A percentile compares a stretch with the other conserved stretches of the same genome.
Evolutionary conservation across 2,797 vertebrate species (phyloP).

Genomic region (Fringilla coelebs): DNA sequence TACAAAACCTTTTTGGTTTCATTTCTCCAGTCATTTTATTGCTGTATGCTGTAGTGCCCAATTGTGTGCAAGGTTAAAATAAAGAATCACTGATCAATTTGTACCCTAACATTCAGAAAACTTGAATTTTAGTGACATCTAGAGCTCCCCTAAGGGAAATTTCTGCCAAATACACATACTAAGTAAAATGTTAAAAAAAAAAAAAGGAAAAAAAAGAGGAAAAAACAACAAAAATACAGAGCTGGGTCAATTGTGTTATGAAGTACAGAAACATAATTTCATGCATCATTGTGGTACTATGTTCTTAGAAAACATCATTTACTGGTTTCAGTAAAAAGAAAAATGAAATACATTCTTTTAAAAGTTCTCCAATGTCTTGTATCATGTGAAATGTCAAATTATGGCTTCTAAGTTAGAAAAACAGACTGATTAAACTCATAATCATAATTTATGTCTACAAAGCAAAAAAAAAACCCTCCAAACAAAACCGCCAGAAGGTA

Average conservation of each 20-base stretch:
- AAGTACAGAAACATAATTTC: neutral
- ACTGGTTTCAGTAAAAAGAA: neutral
- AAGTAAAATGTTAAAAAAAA: neutral
- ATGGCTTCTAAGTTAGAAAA: neutral
- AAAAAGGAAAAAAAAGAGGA: neutral
- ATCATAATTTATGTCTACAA: neutral
- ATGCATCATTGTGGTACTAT: neutral
- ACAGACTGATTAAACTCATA: neutral
- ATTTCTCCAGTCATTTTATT: neutral
- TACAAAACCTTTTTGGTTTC: neutral
- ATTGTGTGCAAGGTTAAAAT: neutral
- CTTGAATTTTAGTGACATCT: neutral
- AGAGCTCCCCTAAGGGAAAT: neutral
- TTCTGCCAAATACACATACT: neutral
- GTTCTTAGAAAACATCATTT: neutral
- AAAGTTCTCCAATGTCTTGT: neutral
- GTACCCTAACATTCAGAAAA: neutral
- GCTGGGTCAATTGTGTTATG: neutral
- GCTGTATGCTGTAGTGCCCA: neutral
- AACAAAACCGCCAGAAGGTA: neutral
- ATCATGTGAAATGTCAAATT: neutral
- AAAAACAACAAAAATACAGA: neutral
- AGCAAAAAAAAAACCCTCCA: neutral
- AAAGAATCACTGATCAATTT: neutral
- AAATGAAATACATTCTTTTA: neutral